These are phyloP conservation scores for Abrostola triplasia DNA, from an alignment of 2,888 invertebrate genomes.

Conservation along the genomic window DNA sequence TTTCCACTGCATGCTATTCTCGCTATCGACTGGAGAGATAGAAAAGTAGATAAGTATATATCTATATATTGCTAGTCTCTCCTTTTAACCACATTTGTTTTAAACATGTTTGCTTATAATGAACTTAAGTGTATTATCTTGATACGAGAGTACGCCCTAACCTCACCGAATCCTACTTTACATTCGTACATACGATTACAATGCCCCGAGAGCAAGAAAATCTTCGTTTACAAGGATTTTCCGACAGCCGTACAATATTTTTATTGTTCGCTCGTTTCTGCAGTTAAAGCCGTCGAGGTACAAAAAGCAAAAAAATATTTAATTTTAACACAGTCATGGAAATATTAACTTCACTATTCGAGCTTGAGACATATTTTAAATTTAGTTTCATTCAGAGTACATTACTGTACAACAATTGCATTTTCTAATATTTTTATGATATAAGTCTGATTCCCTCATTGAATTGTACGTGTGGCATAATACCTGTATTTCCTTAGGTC, in stretches of 20 bases:
- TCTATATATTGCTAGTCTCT: too few relatives aligned
- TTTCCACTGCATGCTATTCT: too few relatives aligned
- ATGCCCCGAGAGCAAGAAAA: conserved; percentile 10
- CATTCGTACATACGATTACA: background rate
- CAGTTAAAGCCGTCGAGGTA: conserved; percentile 8
- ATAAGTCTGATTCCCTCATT: background rate
- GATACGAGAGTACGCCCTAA: too few relatives aligned
- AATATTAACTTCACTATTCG: conserved; percentile 17
- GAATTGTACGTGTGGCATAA: background rate
- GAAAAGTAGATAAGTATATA: too few relatives aligned
- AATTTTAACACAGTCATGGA: conserved; percentile 15
- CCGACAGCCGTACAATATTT: conserved; percentile 23
- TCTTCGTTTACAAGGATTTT: conserved; percentile 21
- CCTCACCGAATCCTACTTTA: conserved; percentile 5
- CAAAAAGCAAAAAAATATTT: conserved; percentile 19
- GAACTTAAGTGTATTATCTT: too few relatives aligned
- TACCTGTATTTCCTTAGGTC: background rate
- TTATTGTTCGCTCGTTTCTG: conserved; percentile 17
- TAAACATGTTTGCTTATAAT: too few relatives aligned
- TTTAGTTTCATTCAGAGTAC: background rate
- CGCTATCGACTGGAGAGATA: too few relatives aligned
- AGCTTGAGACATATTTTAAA: background rate
- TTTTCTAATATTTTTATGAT: background rate
- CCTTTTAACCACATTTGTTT: too few relatives aligned
- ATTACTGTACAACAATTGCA: background rate